phyloP scores from a whole-genome alignment of 2,888 invertebrate species.

The Melipona beecheii region DNA sequence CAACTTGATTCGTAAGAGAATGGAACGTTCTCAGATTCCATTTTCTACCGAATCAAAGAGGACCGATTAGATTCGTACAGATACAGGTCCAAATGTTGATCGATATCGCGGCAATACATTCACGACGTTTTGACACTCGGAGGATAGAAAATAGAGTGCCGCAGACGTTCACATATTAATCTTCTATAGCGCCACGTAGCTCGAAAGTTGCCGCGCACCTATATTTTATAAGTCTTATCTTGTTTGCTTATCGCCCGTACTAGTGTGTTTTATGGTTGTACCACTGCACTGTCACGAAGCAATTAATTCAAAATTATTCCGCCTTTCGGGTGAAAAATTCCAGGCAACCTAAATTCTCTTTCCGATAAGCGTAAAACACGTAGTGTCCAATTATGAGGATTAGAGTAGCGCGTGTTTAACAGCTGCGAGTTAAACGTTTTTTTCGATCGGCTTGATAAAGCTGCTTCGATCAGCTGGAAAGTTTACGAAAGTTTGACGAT shows the following conservation, averaged over 20 bases:
- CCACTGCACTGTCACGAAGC: not conserved
- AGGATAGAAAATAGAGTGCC: not conserved
- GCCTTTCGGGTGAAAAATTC: not conserved
- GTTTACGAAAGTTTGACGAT: slow-evolving; percentile 22
- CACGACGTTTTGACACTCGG: not conserved
- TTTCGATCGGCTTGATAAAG: too few relatives aligned
- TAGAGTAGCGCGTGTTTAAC: not conserved
- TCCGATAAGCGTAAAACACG: not conserved
- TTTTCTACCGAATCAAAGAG: not conserved
- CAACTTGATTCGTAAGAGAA: not conserved
- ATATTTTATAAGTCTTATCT: not conserved
- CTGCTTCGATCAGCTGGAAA: not conserved
- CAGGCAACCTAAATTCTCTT: not conserved
- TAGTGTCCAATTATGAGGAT: not conserved
- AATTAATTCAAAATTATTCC: not conserved
- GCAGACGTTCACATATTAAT: not conserved
- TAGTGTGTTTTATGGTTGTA: not conserved
- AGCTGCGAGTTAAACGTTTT: not conserved
- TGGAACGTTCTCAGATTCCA: not conserved
- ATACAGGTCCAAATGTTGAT: not conserved
- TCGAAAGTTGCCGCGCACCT: not conserved
- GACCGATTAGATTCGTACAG: not conserved
- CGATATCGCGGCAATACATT: not conserved
- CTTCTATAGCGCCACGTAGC: not conserved
- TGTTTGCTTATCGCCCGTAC: not conserved